These are phyloP conservation scores for Drosophila ananassae DNA, from an alignment of 1,140 invertebrate species.

Conservation along the genomic window DNA sequence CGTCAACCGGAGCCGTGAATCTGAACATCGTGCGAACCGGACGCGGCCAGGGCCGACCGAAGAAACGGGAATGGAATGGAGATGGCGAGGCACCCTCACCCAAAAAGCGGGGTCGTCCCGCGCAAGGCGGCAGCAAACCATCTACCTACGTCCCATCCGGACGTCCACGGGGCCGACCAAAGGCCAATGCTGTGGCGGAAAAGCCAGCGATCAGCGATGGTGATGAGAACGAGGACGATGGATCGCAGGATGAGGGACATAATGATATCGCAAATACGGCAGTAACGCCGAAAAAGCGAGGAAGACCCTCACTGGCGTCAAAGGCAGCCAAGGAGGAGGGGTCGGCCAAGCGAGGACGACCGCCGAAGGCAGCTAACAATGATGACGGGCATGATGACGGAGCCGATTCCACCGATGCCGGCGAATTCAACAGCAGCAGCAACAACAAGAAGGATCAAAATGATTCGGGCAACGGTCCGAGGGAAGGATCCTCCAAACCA, in stretches of 20 bases:
- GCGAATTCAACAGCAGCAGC: conserved; percentile 23
- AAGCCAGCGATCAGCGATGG: conserved; percentile 11
- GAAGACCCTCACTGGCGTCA: conserved; percentile 28
- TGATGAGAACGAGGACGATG: conserved; percentile 25
- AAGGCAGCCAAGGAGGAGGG: conserved; percentile 4
- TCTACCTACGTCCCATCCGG: conserved; percentile 41
- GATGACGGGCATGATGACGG: conserved; percentile 12
- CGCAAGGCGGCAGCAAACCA: not conserved
- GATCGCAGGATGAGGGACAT: not conserved
- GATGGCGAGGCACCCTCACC: conserved; percentile 26
- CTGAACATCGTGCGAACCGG: conserved; percentile 68
- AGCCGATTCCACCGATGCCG: conserved; percentile 33
- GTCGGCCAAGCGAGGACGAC: conserved; percentile 34
- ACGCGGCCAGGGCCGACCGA: conserved; percentile 70
- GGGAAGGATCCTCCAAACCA: conserved; percentile 17
- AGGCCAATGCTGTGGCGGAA: conserved; percentile 14
- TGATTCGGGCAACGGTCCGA: not conserved
- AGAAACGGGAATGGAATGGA: conserved; percentile 49
- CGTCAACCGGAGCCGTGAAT: conserved; percentile 61
- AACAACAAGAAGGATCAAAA: conserved; percentile 16
- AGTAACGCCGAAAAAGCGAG: conserved; percentile 58
- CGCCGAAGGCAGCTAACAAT: conserved; percentile 12
- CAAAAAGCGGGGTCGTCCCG: conserved; percentile 67
- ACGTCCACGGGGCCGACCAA: conserved; percentile 61
- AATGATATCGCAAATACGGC: not conserved